phyloP scores from a whole-genome alignment of 2,888 invertebrate genomes.

The Epistrophe eligans region DNA sequence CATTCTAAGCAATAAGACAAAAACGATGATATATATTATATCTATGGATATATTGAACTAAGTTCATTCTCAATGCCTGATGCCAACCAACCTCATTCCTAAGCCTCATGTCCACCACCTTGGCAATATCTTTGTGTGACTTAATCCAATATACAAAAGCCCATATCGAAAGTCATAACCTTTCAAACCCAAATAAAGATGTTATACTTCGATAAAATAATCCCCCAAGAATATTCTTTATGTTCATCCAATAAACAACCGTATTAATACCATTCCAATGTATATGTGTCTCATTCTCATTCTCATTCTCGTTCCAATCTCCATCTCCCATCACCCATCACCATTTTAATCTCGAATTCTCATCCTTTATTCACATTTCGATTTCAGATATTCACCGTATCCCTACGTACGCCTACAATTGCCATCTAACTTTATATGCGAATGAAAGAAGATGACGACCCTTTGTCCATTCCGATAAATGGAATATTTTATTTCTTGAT shows the following conservation, averaged over 20 bases:
- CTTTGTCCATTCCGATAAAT: constrained; percentile 48
- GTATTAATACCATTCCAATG: constrained; percentile 44
- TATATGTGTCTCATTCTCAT: not conserved
- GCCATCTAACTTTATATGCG: not conserved
- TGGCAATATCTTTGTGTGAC: constrained; percentile 40
- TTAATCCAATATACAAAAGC: constrained; percentile 64
- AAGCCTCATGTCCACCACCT: not conserved
- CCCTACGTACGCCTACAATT: not conserved
- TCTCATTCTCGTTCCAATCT: not conserved
- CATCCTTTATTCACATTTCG: constrained; percentile 67
- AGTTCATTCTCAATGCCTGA: constrained; percentile 17
- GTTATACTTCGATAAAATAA: constrained; percentile 68
- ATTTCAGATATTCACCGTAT: constrained; percentile 44
- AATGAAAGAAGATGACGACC: constrained; percentile 33
- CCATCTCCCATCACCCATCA: not conserved
- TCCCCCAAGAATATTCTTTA: constrained; percentile 56
- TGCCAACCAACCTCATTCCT: not conserved
- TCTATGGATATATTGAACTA: not conserved
- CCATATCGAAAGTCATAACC: constrained; percentile 49
- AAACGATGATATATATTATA: constrained; percentile 38
- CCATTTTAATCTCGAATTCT: not conserved
- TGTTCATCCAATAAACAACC: constrained; percentile 68
- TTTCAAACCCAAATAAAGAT: constrained; percentile 66
- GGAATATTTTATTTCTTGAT: constrained; percentile 67
- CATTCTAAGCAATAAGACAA: constrained; percentile 12